phyloP scores from a whole-genome alignment of 2,113 vertebrate genomes.

The Macquaria ambigua region DNA sequence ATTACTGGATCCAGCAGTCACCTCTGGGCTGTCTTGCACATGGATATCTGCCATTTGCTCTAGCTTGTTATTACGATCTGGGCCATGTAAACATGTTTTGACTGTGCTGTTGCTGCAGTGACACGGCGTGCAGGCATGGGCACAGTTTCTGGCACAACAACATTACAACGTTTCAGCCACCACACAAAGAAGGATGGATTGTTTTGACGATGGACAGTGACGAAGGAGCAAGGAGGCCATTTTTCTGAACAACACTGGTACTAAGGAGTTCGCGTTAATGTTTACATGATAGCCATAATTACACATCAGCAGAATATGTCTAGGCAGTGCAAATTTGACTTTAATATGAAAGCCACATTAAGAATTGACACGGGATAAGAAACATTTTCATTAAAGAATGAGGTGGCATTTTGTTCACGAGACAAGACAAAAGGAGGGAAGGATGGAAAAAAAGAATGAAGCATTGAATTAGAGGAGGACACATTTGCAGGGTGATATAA shows the following conservation, averaged over 20 bases:
- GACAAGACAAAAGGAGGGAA: background rate
- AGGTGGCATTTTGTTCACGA: background rate
- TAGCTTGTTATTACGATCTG: slow-evolving; percentile 49
- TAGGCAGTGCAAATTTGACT: background rate
- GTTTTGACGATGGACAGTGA: background rate
- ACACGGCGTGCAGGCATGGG: slow-evolving; percentile 27
- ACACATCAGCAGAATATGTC: background rate
- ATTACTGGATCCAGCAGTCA: slow-evolving; percentile 15
- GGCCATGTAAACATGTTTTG: slow-evolving; percentile 57
- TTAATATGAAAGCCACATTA: slow-evolving; percentile 12
- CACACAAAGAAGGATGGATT: background rate
- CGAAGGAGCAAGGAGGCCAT: background rate
- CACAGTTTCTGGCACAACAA: slow-evolving; percentile 27
- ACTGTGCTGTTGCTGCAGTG: slow-evolving; percentile 42
- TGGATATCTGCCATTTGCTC: slow-evolving; percentile 40
- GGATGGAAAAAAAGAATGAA: background rate
- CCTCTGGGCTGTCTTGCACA: slow-evolving; percentile 24
- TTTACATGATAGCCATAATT: background rate
- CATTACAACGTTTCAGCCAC: slow-evolving; percentile 31
- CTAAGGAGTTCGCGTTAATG: background rate
- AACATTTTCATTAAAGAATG: background rate
- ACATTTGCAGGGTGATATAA: slow-evolving; percentile 71
- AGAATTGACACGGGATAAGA: background rate
- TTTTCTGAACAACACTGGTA: background rate
- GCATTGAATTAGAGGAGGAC: slow-evolving; percentile 44